Evolutionary conservation across 1,140 invertebrate genomes (phyloP), one percentile per base, ranked within the genome.

Genomic region (Luehdorfia chinensis): DNA sequence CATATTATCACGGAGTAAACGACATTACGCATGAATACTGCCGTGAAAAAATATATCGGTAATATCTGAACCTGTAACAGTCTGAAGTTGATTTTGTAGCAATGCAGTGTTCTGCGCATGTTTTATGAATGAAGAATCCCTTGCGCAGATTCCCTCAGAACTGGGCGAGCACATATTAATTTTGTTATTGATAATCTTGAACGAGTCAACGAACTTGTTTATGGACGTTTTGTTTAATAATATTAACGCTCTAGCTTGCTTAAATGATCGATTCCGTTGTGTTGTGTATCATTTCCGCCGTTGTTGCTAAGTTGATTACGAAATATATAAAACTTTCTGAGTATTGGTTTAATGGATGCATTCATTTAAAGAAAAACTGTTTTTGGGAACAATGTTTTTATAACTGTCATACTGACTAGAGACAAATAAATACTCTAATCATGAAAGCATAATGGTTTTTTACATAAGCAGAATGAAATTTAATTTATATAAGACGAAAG

Each of bases 51-150:
- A 72, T 65, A 49, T 43, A 72, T 66, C 55, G 64, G 57, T 64
- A 55, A 63, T 72, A 63, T 63, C 55, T 62, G 58, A 51, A 44
- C 51, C 50, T 46, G 46, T 53, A 68, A 73, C 63, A 57, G 59
- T 69, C 61, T 74, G 70, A 74, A 79, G 67, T 79, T 76, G 65
- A 71, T 73, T 81, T 81, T 84, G 79, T 79, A 77, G 79, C 76
- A 84, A 66, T 84, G 79, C 79, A 75, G 79, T 72, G 69, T 71
- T 81, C 64, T 84, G 79, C 79, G 79, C 79, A 84, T 80, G 76
- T 77, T 74, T 69, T 57, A 59, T 67, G 61, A 67, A 72, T 66
- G 63, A 61, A 43, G 49, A 37, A 59, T 49, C 41, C 57, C 66
- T 66, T 77, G 79, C 79, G 79, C 79, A 84, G 75, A 63, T 57